Evolutionary conservation across 2,888 invertebrate genomes (phyloP), one percentile per base, ranked within the genome.

Genomic region (Cristatella mucedo): DNA sequence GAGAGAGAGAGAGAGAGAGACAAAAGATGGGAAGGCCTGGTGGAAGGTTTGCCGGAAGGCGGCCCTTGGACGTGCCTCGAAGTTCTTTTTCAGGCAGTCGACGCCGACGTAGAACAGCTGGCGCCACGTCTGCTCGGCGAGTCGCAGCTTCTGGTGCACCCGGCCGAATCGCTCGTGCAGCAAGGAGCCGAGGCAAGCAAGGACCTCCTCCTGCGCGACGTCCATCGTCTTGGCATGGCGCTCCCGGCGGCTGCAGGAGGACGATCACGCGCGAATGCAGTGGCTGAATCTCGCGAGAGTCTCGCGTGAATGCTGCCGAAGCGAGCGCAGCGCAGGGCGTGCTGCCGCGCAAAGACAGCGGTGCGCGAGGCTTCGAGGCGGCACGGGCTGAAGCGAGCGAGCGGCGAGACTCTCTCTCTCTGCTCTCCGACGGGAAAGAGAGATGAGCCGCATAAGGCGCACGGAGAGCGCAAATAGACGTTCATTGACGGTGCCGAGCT

Each of bases 181-280:
- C 65, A 86, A 85, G 64, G 89, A 81, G 9, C 89, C 89, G 44
- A 91, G 74, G 64, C 89, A 91, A 7, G 86, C 87, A 48, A 91
- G 72, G 41, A 91, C 87, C 70, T 91, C 89, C 68, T 89, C 87
- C 68, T 91, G 89, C 52, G 89, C 89, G 49, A 87, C 85, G 71
- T 89, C 89, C 53, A 91, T 68, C n/a, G 89, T 89, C 69, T 89
- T 89, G 5, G 89, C 89, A 63, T 91, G 89, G 41, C 89, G 74
- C 65, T 89, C 89, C 45, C 87, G 74, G 50, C 81, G 76, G 59
- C 80, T 61, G 46, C 53, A 53, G 41, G 4, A 42, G 43, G 21
- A 21, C 21, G 32, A 29, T 6, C 6, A 16, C 16, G 15, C 6
- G 31, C 29, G 29, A 13, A 19, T 43, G 41, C 9, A n/a, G 6